These are phyloP conservation scores for Copsychus sechellarum DNA, from an alignment of 2,113 vertebrate genomes.

Conservation along the genomic window DNA sequence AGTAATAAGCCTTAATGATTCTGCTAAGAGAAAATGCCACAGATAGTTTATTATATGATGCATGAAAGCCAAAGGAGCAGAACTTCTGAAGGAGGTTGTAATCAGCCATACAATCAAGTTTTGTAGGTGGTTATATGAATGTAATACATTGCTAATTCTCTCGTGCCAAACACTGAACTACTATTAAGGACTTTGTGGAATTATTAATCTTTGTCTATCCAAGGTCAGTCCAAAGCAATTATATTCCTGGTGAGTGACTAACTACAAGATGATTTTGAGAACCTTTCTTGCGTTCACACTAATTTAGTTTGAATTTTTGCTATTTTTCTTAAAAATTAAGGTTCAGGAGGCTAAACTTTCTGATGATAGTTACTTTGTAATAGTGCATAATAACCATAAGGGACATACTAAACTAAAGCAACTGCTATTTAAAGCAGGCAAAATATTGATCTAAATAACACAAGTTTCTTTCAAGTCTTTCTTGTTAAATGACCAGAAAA, in stretches of 20 bases:
- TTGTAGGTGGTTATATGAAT: background rate
- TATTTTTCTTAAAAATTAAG: background rate
- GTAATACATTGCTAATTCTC: constrained; percentile 3
- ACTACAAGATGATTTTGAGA: background rate
- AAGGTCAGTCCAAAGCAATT: background rate
- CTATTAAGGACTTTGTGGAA: background rate
- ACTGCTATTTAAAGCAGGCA: background rate
- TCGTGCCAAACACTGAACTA: background rate
- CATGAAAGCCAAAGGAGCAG: constrained; percentile 45
- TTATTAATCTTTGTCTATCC: background rate
- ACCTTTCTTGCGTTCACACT: background rate
- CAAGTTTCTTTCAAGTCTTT: background rate
- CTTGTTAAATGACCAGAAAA: background rate
- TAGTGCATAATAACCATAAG: background rate
- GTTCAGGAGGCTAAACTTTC: background rate
- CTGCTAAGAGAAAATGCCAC: constrained; percentile 30
- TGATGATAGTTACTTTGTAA: background rate
- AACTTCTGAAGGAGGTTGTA: constrained; percentile 11
- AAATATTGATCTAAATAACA: background rate
- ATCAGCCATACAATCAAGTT: background rate
- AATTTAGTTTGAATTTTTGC: background rate
- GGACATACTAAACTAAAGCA: background rate
- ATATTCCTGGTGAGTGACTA: background rate
- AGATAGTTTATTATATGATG: constrained; percentile 27
- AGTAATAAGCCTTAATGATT: constrained; percentile 45